Evolutionary conservation across 2,888 invertebrate species (phyloP), one percentile per base, ranked within the genome.

Genomic region (Epinotia nisella): DNA sequence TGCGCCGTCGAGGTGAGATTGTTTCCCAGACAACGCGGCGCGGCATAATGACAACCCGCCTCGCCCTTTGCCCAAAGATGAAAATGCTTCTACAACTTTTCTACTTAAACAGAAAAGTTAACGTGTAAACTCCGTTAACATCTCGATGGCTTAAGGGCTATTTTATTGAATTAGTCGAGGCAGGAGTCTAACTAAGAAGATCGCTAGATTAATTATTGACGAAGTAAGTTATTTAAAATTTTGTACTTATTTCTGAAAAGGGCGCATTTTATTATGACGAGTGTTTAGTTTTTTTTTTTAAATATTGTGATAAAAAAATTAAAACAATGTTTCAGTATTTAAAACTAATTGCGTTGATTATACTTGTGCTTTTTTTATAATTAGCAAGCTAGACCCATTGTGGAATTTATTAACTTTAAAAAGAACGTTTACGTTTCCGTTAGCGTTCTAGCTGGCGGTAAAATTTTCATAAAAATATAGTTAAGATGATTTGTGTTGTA

Each of bases 81-180:
- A 91, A 90, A 90, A 90, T 88, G 85, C 87, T 86, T 86, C 83
- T 79, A 80, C 83, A 91, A 91, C 88, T 90, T 91, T 89, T 85
- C 86, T 87, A 88, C 87, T 88, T 89, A 88, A 83, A 87, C 87
- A 89, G 90, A 90, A 83, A 90, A 77, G 87, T 89, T 90, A 86
- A 88, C 87, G 87, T 82, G 85, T 85, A 87, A 89, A 89, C 86
- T 90, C 85, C 77, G 76, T 77, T 79, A 79, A 78, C 79, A 78
- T 86, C 83, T 83, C 82, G 83, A 86, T 86, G 81, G 84, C 85
- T 87, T 87, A 85, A 83, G 82, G 82, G 84, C 81, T 84, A 85
- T 85, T 87, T 87, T 86, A 86, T 87, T 87, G 81, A 58, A 75
- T 70, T 70, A 55, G 58, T n/a, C 53, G 51, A n/a, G 72, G 29